Conservation (phyloP, 2,113 vertebrate species). For the Saguinus imperator region DNA sequence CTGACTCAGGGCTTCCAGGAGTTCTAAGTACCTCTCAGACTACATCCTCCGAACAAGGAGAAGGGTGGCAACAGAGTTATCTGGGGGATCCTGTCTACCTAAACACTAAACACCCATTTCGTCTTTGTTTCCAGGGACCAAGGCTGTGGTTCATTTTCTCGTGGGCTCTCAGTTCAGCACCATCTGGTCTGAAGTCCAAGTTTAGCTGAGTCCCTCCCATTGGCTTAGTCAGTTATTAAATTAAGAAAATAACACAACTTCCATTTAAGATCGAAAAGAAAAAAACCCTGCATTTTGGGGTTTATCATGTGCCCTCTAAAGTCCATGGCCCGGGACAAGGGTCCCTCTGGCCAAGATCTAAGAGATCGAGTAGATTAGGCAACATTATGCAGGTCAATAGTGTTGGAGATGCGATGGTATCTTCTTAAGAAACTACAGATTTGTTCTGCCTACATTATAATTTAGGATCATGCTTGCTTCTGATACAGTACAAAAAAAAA, state of each 20-base stretch:
- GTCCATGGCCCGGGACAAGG: neutral
- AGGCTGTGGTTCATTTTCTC: slow-evolving; percentile 9
- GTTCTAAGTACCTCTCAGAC: neutral
- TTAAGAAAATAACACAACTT: neutral
- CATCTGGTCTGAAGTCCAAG: neutral
- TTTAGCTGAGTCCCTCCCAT: neutral
- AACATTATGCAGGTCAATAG: neutral
- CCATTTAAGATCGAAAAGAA: neutral
- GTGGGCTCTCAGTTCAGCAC: neutral
- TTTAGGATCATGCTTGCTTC: slow-evolving; percentile 10
- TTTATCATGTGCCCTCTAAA: neutral
- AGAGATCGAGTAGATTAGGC: neutral
- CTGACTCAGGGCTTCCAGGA: neutral
- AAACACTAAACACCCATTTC: neutral
- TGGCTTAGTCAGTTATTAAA: neutral
- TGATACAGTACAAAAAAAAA: neutral
- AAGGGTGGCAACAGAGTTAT: neutral
- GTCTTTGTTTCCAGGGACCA: neutral
- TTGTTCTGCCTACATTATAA: neutral
- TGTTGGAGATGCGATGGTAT: neutral
- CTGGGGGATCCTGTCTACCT: neutral
- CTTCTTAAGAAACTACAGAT: neutral
- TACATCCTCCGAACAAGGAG: neutral
- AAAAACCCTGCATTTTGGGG: neutral
- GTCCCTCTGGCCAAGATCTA: neutral